Conservation (phyloP, 2,797 vertebrate species). For the Pogoniulus pusillus region DNA sequence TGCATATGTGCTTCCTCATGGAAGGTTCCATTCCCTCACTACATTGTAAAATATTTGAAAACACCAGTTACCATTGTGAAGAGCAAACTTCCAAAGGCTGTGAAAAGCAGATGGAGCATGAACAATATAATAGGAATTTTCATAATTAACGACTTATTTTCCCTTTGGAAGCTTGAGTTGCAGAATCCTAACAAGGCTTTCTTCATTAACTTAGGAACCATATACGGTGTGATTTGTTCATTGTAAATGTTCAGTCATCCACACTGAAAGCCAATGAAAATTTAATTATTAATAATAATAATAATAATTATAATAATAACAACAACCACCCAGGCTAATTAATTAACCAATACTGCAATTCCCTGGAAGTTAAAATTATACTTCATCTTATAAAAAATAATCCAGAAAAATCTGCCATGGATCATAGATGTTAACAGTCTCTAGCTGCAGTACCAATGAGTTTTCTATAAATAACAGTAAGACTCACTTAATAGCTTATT, state of each 20-base stretch:
- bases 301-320: too few species aligned
- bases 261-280: background rate
- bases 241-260: background rate
- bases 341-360: background rate
- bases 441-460: background rate
- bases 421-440: background rate
- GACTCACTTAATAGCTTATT: background rate
- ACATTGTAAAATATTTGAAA: conserved; percentile 27
- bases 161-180: background rate
- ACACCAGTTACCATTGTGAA: conserved; percentile 9
- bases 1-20: background rate
- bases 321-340: background rate
- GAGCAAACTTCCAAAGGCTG: background rate
- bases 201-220: background rate
- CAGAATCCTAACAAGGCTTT: background rate
- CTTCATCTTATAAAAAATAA: background rate
- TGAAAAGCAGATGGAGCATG: background rate
- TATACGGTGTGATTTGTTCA: background rate
- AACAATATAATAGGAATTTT: conserved; percentile 3
- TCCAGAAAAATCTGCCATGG: background rate
- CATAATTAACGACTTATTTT: background rate
- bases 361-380: background rate
- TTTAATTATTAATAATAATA: background rate
- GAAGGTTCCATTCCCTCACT: background rate
- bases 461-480: background rate